phyloP scores from a whole-genome alignment of 1,140 invertebrate species.

The Caenorhabditis tropicalis region DNA sequence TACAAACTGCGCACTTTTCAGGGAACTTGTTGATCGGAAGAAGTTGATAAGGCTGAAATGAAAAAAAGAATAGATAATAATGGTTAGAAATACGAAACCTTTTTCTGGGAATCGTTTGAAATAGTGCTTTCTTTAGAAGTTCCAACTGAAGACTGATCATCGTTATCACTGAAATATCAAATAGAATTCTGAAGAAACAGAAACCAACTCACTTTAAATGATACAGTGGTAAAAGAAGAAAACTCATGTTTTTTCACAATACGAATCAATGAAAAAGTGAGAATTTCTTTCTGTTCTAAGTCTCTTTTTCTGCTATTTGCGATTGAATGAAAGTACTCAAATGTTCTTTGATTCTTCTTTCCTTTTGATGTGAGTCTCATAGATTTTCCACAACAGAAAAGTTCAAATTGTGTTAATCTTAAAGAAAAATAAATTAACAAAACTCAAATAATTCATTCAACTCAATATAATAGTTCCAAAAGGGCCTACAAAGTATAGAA shows the following conservation, averaged over 20 bases:
- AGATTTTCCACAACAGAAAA: too few relatives aligned
- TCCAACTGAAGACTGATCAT: background rate
- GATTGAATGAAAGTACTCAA: background rate
- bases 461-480: too few relatives aligned
- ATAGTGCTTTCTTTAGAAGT: background rate
- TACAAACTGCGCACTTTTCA: background rate
- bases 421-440: too few relatives aligned
- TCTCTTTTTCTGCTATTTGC: background rate
- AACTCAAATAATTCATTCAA: too few relatives aligned
- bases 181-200: background rate
- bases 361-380: background rate
- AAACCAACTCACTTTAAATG: background rate
- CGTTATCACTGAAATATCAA: background rate
- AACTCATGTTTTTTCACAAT: background rate
- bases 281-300: background rate
- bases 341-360: background rate
- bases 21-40: background rate
- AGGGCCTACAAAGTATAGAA: too few relatives aligned
- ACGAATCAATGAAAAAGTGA: background rate
- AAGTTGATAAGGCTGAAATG: constrained; percentile 3
- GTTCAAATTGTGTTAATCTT: too few relatives aligned
- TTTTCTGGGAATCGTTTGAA: background rate
- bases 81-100: background rate
- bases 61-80: background rate
- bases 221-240: background rate